phyloP scores from a whole-genome alignment of 2,113 vertebrate genomes.

The Ophthalmolycus amberensis region DNA sequence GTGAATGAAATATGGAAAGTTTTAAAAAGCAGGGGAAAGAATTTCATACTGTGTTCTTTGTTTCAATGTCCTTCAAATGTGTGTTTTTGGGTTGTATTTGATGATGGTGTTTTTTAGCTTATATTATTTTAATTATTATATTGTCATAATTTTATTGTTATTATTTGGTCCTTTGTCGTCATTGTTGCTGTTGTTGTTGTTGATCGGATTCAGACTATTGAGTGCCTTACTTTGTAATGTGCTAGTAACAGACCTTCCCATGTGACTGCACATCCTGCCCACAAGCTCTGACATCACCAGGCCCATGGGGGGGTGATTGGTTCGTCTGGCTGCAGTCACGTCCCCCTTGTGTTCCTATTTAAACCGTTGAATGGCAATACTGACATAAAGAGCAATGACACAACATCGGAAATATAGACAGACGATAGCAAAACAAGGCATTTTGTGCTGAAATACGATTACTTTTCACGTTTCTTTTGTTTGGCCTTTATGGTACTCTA shows the following conservation, averaged over 20 bases:
- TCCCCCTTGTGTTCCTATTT: conserved; percentile 51
- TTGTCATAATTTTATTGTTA: conserved; percentile 81
- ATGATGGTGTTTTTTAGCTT: conserved; percentile 73
- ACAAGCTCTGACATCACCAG: conserved; percentile 74
- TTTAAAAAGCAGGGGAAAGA: conserved; percentile 77
- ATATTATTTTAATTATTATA: conserved; percentile 83
- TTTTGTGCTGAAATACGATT: conserved; percentile 53
- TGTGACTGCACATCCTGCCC: conserved; percentile 83
- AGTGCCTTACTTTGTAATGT: conserved; percentile 80
- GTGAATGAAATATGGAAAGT: conserved; percentile 73
- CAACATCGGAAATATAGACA: conserved; percentile 32
- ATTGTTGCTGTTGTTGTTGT: conserved; percentile 66
- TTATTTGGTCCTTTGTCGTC: conserved; percentile 75
- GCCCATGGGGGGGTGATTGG: conserved; percentile 46
- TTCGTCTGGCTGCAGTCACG: conserved; percentile 76
- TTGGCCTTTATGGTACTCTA: conserved; percentile 29
- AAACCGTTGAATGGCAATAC: conserved; percentile 47
- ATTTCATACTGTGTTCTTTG: conserved; percentile 77
- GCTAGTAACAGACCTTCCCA: conserved; percentile 78
- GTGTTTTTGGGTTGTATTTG: conserved; percentile 77
- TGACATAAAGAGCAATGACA: conserved; percentile 51
- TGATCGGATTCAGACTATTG: conserved; percentile 79
- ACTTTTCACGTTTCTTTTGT: conserved; percentile 33
- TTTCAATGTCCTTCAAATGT: conserved; percentile 79
- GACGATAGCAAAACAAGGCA: conserved; percentile 36